Percentiles rank a stretch among this genome's conserved stretches.
Conservation (phyloP, 2,797 vertebrate species). For the Arctocebus calabarensis region DNA sequence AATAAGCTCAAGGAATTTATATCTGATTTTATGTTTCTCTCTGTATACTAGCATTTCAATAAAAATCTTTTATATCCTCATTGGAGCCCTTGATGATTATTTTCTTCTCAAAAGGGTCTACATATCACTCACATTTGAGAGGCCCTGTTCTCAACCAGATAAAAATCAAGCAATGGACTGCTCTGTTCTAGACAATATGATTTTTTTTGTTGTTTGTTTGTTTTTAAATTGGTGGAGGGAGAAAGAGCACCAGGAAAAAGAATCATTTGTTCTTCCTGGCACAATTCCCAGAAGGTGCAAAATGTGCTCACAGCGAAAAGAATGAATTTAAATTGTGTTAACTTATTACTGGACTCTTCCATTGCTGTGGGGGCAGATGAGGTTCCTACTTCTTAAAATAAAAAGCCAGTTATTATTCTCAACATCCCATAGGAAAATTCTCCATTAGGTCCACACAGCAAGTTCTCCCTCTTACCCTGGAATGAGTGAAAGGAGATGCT, state of each 20-base stretch:
- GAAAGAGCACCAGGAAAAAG: neutral
- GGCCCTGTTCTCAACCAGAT: neutral
- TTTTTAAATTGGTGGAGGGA: neutral
- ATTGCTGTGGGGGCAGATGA: no score
- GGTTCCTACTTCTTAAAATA: neutral
- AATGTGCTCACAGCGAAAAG: neutral
- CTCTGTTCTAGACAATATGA: neutral
- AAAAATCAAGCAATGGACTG: neutral
- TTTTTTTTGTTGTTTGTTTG: neutral
- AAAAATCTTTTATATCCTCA: conserved; percentile 36
- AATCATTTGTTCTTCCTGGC: neutral
- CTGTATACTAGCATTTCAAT: conserved; percentile 5
- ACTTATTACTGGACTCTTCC: neutral
- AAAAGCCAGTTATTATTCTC: conserved; percentile 3
- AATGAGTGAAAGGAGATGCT: neutral
- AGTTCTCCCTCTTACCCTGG: neutral
- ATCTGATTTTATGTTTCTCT: conserved; percentile 14
- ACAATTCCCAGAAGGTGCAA: neutral
- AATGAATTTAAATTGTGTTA: neutral
- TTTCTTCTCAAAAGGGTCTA: neutral
- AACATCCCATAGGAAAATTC: neutral
- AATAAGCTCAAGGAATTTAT: conserved; percentile 14
- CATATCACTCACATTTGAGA: neutral
- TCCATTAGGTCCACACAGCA: neutral
- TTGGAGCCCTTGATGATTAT: neutral